These are phyloP conservation scores for Neodiprion fabricii DNA, from an alignment of 1,140 invertebrate species.

Conservation along the genomic window DNA sequence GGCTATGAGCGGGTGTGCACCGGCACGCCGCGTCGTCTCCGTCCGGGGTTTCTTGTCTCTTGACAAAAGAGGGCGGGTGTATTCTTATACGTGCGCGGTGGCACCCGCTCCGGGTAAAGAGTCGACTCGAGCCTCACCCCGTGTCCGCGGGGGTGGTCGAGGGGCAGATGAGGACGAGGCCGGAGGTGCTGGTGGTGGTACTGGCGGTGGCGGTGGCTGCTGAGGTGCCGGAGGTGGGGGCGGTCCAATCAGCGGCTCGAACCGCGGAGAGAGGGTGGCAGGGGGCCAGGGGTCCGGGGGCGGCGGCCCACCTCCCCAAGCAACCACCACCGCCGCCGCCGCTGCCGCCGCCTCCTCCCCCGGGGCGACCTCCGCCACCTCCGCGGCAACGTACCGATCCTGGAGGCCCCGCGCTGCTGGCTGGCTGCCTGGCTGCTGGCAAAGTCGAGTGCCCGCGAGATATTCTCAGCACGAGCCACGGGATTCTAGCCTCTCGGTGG, in stretches of 20 bases:
- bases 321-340: constrained; percentile 30
- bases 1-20: background rate
- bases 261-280: constrained; percentile 22
- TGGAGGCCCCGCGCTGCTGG: constrained; percentile 32
- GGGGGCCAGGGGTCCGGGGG: constrained; percentile 40
- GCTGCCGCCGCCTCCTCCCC: constrained; percentile 36
- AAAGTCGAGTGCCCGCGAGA: constrained; percentile 60
- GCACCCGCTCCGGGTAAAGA: background rate
- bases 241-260: constrained; percentile 57
- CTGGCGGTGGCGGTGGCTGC: background rate
- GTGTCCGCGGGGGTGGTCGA: constrained; percentile 29
- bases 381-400: constrained; percentile 2
- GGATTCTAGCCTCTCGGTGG: constrained; percentile 45
- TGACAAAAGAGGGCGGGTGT: constrained; percentile 13
- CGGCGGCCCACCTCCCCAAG: constrained; percentile 42
- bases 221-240: constrained; percentile 37
- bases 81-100: constrained; percentile 17
- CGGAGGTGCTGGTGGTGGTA: constrained; percentile 33
- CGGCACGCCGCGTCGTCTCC: constrained; percentile 19
- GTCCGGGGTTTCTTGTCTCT: constrained; percentile 20
- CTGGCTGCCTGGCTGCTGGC: constrained; percentile 48
- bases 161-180: constrained; percentile 26
- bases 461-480: constrained; percentile 58
- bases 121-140: background rate
- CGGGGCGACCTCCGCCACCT: constrained; percentile 29